These are phyloP conservation scores for Danaus melanippus DNA, from an alignment of 1,140 invertebrate species.

Conservation along the genomic window DNA sequence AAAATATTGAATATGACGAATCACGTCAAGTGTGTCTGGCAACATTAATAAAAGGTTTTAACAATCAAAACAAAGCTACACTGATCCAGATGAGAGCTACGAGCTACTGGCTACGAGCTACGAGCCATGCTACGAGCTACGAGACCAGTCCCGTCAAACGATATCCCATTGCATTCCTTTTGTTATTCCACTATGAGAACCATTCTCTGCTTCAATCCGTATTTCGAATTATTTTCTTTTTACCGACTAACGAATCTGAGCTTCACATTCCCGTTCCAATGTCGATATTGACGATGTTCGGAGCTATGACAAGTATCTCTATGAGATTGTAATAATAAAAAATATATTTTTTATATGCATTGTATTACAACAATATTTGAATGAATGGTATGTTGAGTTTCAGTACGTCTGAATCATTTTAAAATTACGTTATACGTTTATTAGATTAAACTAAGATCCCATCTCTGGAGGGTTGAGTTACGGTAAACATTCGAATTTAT, in stretches of 20 bases:
- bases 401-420: too few species aligned
- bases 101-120: conserved; percentile 20
- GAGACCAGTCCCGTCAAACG: conserved; percentile 47
- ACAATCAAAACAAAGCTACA: conserved; percentile 48
- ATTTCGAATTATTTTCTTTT: conserved; percentile 62
- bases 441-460: too few species aligned
- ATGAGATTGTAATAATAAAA: too few species aligned
- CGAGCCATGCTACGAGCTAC: conserved; percentile 27
- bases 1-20: too few species aligned
- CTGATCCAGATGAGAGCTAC: conserved; percentile 26
- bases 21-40: background rate
- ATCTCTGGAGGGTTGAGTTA: too few species aligned
- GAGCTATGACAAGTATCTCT: too few species aligned
- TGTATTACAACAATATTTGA: too few species aligned
- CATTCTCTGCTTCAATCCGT: conserved; percentile 47
- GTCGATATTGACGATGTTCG: conserved; percentile 33
- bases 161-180: conserved; percentile 61
- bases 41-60: conserved; percentile 39
- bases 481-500: conserved; percentile 63
- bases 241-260: conserved; percentile 56
- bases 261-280: conserved; percentile 48
- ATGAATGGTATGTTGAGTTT: too few species aligned
- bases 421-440: too few species aligned
- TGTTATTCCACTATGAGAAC: conserved; percentile 60
- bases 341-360: too few species aligned